Evolutionary conservation across 2,797 vertebrate species (phyloP), one percentile per base, ranked within the genome.

Genomic region (Petrocephalus sullivani): DNA sequence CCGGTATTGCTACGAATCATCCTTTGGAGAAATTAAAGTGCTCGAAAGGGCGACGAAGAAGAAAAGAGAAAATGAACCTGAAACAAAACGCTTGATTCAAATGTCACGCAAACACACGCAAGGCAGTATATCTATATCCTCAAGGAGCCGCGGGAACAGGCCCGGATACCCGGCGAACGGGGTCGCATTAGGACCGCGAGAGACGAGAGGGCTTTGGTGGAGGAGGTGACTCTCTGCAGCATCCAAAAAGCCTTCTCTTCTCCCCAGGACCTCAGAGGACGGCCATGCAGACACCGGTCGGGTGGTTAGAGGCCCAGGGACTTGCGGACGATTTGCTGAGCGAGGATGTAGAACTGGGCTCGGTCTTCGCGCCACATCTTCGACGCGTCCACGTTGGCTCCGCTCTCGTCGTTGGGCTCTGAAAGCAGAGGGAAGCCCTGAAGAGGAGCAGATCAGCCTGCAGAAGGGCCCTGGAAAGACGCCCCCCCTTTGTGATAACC

Each of bases 331-430:
- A 97, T 97, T 95, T 97, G 98, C 94, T 97, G 96, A 91, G 98
- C 98, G 0, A 99, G 96, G 92, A 88, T 96, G 93, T 97, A 97
- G 87, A 99, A 99, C 86, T 99, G 98, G 87, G 97, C 97, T 41
- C 98, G 90, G 94, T 99, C 98, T 14, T 99, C 98, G 0, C 98
- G 95, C 98, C 98, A 99, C 98, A 99, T 99, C 90, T 99, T 99
- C 2, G 98, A 99, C 1, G 98, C 98, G 0, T 99, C 98, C 0
- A 99, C 98, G 0, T 99, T 99, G 0, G 98, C 98, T 0, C 98
- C 98, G 0, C 98, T 99, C 87, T 99, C 98, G 37, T 99, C 98
- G 0, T 99, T 99, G 0, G 98, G 98, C 91, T 99, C 98, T 99
- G 95, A 84, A 93, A 93, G 71, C 2, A 78, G 41, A 19, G 41